phyloP scores from a whole-genome alignment of 2,113 vertebrate species.

The Phaethornis superciliosus region DNA sequence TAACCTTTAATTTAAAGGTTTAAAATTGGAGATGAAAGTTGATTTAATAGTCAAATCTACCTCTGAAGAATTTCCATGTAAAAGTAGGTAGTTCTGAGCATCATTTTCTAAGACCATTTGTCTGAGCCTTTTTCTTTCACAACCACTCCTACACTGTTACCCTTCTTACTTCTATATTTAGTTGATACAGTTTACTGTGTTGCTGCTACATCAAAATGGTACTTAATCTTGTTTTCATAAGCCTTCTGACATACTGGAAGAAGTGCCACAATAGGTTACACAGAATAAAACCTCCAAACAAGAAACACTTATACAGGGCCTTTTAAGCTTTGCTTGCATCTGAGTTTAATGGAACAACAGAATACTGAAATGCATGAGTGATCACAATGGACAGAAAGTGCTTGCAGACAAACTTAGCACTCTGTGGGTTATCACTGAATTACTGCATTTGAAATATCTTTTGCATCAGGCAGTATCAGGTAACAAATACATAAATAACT shows the following conservation, averaged over 20 bases:
- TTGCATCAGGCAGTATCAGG: not conserved
- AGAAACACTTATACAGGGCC: not conserved
- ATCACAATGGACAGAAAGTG: not conserved
- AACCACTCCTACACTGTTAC: not conserved
- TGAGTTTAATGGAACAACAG: not conserved
- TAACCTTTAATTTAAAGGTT: not conserved
- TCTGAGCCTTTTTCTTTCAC: not conserved
- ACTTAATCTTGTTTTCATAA: not conserved
- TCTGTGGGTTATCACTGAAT: too few relatives aligned
- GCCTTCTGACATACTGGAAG: not conserved
- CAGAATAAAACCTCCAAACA: not conserved
- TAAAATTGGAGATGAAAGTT: not conserved
- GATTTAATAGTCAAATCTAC: not conserved
- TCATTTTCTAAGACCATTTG: fast-evolving
- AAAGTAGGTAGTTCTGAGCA: not conserved
- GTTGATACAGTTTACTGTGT: not conserved
- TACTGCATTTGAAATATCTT: not conserved
- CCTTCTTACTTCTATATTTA: not conserved
- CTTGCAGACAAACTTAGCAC: not conserved
- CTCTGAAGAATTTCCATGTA: not conserved
- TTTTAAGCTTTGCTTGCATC: not conserved
- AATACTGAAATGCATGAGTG: not conserved
- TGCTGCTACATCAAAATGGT: not conserved
- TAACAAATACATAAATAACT: not conserved
- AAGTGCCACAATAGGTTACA: not conserved